These are phyloP conservation scores for Ursus arctos DNA, from an alignment of 2,113 vertebrate genomes.

Conservation along the genomic window DNA sequence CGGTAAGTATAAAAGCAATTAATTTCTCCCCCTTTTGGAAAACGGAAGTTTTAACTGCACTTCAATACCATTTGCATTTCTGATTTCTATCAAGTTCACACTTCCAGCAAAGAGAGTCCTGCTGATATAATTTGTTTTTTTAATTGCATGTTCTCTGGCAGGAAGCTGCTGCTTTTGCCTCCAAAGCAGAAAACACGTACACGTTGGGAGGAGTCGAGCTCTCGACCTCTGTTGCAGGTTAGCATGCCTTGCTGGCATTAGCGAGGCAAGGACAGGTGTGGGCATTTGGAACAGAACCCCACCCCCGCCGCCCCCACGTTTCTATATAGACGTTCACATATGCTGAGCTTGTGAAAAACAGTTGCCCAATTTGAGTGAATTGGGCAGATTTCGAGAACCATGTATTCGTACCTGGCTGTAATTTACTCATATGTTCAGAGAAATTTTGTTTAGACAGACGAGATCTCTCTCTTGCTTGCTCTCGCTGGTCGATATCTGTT, in stretches of 20 bases:
- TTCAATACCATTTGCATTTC: constrained; percentile 83
- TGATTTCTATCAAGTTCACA: constrained; percentile 78
- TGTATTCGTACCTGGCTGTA: constrained; percentile 58
- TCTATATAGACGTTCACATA: not conserved
- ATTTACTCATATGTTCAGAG: constrained; percentile 79
- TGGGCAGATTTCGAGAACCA: constrained; percentile 34
- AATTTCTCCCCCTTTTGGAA: constrained; percentile 78
- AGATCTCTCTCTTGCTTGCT: constrained; percentile 82
- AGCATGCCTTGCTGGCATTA: constrained; percentile 43
- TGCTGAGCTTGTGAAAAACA: constrained; percentile 64
- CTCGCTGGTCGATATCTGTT: constrained; percentile 79
- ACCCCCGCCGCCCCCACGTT: not conserved
- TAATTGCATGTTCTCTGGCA: constrained; percentile 73
- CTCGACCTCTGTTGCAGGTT: not conserved
- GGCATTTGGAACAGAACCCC: not conserved
- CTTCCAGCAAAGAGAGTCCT: constrained; percentile 78
- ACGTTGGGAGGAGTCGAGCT: not conserved
- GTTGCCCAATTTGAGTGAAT: constrained; percentile 42
- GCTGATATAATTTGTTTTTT: constrained; percentile 69
- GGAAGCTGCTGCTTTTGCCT: constrained; percentile 56
- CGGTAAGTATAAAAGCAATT: constrained; percentile 83
- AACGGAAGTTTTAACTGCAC: constrained; percentile 75
- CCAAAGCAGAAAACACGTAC: constrained; percentile 41
- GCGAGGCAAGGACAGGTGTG: constrained; percentile 14
- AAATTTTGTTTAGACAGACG: constrained; percentile 80